These are phyloP conservation scores for Apamea epomidion DNA, from an alignment of 2,888 invertebrate genomes.

Conservation along the genomic window DNA sequence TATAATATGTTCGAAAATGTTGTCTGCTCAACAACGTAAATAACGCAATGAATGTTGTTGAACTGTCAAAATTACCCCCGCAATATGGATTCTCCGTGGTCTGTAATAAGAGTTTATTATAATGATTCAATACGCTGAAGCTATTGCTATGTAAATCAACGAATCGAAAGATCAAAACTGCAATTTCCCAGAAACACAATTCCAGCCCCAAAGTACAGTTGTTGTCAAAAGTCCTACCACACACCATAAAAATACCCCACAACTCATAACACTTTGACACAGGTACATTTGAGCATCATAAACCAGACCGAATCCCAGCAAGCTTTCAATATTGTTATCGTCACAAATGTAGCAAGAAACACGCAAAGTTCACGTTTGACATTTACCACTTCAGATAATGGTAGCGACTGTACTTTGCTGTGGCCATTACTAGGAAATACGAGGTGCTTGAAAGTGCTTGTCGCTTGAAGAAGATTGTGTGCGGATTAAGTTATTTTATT, in stretches of 20 bases:
- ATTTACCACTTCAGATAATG: slow-evolving; percentile 59
- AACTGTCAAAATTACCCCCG: no score
- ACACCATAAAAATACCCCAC: not conserved
- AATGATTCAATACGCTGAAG: not conserved
- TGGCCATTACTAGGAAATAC: slow-evolving; percentile 47
- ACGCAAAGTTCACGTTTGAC: slow-evolving; percentile 49
- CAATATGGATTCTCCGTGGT: no score
- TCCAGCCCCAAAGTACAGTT: not conserved
- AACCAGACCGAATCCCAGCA: slow-evolving; percentile 59
- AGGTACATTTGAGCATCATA: slow-evolving; percentile 47
- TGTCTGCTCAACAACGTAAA: no score
- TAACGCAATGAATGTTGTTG: no score
- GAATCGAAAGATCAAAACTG: not conserved
- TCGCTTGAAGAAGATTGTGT: slow-evolving; percentile 28
- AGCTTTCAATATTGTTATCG: slow-evolving; percentile 65
- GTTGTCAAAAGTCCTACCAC: not conserved
- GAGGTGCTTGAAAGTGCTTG: slow-evolving; percentile 38
- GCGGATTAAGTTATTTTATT: slow-evolving; percentile 19
- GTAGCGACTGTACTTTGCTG: slow-evolving; percentile 44
- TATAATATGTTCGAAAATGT: no score
- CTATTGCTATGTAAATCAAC: not conserved
- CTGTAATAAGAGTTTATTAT: not conserved
- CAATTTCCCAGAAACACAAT: not conserved
- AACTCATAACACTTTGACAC: slow-evolving; percentile 20
- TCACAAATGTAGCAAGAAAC: slow-evolving; percentile 68